These are phyloP conservation scores for Drosophila kikkawai DNA, from an alignment of 1,140 invertebrate species.

Conservation along the genomic window DNA sequence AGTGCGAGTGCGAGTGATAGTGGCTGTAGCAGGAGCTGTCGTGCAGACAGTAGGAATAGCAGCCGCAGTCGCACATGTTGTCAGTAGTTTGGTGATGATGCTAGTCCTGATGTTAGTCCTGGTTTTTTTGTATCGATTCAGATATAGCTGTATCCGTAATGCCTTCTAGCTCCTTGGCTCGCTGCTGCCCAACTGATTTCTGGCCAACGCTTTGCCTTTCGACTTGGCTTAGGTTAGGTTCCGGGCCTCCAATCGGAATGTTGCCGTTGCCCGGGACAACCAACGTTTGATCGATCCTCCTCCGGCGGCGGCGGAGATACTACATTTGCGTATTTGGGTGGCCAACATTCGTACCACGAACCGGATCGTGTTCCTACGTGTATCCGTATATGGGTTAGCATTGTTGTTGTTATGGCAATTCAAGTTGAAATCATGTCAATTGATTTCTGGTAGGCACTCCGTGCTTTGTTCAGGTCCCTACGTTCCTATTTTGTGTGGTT, in stretches of 20 bases:
- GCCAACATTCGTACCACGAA: conserved; percentile 74
- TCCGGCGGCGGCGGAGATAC: conserved; percentile 15
- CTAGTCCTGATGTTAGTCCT: neutral
- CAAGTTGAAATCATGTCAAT: conserved; percentile 72
- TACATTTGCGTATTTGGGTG: conserved; percentile 80
- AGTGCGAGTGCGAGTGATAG: conserved; percentile 61
- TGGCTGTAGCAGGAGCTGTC: conserved; percentile 74
- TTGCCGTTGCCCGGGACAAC: conserved; percentile 28
- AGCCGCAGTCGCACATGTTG: conserved; percentile 78
- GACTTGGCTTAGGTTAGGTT: conserved; percentile 78
- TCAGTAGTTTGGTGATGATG: neutral
- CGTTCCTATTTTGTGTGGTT: conserved; percentile 25
- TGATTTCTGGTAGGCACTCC: conserved; percentile 57
- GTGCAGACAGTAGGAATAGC: conserved; percentile 74
- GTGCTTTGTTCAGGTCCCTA: neutral
- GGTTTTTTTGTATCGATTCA: neutral
- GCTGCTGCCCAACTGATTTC: conserved; percentile 72
- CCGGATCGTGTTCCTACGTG: conserved; percentile 39
- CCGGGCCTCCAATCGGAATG: conserved; percentile 36
- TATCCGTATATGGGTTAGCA: conserved; percentile 36
- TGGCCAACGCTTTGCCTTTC: conserved; percentile 74
- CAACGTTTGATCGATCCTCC: conserved; percentile 67
- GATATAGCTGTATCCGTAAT: conserved; percentile 3
- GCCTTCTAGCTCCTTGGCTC: conserved; percentile 56
- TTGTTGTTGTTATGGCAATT: conserved; percentile 49